A percentile compares a stretch with the other conserved stretches of the same genome.
These are phyloP conservation scores for Thecophora atra DNA, from an alignment of 2,888 invertebrate genomes.

Conservation along the genomic window DNA sequence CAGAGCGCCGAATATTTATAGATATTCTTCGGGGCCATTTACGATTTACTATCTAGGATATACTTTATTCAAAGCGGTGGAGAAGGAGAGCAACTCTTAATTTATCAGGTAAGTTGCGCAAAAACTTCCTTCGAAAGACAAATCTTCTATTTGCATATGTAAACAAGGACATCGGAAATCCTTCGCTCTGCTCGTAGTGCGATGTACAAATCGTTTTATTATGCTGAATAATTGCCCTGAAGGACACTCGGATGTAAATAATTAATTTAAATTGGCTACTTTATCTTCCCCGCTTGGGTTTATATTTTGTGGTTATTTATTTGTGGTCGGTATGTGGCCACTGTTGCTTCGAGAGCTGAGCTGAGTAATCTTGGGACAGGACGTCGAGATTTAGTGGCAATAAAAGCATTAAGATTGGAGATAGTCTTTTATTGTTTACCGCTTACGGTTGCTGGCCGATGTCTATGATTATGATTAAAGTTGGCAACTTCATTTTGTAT, in stretches of 20 bases:
- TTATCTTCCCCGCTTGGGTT: conserved; percentile 33
- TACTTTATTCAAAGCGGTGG: too few relatives aligned
- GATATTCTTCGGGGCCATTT: too few relatives aligned
- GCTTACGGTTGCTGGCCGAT: conserved; percentile 5
- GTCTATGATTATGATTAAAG: neutral
- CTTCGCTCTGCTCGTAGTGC: neutral
- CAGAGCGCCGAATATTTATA: too few relatives aligned
- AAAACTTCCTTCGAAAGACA: conserved; percentile 9
- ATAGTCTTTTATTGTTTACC: conserved; percentile 26
- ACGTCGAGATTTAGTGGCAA: conserved; percentile 26
- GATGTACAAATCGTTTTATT: conserved; percentile 48
- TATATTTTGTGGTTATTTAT: conserved; percentile 38
- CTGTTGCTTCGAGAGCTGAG: conserved; percentile 20
- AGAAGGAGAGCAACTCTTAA: neutral
- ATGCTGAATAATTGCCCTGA: conserved; percentile 48
- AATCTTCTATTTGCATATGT: conserved; percentile 24
- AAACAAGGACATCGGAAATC: neutral
- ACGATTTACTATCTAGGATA: too few relatives aligned
- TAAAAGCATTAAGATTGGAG: conserved; percentile 31
- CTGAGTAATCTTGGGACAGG: neutral
- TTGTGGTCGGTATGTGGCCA: conserved; percentile 34
- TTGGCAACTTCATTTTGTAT: neutral
- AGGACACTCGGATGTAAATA: conserved; percentile 49
- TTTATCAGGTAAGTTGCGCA: neutral
- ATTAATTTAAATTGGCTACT: conserved; percentile 50